These are phyloP conservation scores for Mesocricetus auratus DNA, from an alignment of 2,113 vertebrate genomes.

Conservation along the genomic window DNA sequence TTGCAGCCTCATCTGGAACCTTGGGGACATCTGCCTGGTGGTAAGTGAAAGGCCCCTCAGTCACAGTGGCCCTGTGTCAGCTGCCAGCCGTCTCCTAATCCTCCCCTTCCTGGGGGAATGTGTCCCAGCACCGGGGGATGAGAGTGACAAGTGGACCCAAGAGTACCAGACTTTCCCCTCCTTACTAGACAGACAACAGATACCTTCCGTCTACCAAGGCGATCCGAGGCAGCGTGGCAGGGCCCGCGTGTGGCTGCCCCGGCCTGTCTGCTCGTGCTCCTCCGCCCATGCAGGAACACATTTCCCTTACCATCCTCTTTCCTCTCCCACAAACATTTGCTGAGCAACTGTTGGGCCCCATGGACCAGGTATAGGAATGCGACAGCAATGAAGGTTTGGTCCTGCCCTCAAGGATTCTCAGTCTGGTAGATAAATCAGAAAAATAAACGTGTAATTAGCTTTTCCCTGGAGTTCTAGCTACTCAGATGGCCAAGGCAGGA, in stretches of 20 bases:
- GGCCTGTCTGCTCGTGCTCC: neutral
- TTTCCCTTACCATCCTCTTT: neutral
- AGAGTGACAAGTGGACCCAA: neutral
- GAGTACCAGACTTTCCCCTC: neutral
- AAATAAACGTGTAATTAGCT: neutral
- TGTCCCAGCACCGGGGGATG: neutral
- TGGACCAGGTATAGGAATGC: neutral
- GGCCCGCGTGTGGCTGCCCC: neutral
- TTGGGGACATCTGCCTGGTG: neutral
- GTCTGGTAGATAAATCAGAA: neutral
- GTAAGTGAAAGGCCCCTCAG: neutral
- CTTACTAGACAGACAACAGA: neutral
- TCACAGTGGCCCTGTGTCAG: neutral
- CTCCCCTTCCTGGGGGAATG: neutral
- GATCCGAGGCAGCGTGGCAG: neutral
- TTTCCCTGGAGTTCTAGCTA: neutral
- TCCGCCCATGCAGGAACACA: neutral
- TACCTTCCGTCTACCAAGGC: neutral
- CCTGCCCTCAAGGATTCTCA: neutral
- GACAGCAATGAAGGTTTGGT: neutral
- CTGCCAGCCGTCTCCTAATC: constrained; percentile 28
- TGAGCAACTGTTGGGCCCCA: neutral
- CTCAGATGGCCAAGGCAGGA: neutral
- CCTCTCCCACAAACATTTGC: neutral
- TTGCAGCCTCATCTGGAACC: neutral